Evolutionary conservation across 2,888 invertebrate genomes (phyloP), one percentile per base, ranked within the genome.

Genomic region (Deilephila porcellus): DNA sequence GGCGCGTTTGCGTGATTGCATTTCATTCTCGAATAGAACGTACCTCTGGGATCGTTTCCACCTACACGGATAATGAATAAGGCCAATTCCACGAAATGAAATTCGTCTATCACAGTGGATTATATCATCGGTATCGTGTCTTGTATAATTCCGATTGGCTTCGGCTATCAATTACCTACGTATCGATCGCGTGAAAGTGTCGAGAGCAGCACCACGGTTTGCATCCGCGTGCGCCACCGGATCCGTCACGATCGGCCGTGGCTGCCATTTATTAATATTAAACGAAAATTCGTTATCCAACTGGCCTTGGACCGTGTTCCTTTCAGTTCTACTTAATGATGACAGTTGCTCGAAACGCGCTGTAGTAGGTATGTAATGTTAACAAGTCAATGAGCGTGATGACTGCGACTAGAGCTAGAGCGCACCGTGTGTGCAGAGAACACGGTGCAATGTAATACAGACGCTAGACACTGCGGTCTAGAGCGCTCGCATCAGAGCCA

Each of bases 281-380:
- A 93, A 93, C 90, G 91, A 93, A 94, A 94, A 93, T 94, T 93
- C 93, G 93, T 93, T 93, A 93, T 93, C 90, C 92, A 91, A 88
- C 85, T 91, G 90, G 93, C 94, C 94, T 94, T 93, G 93, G 90
- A 84, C 86, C 81, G 79, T 83, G 92, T 89, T 91, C 93, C 93
- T 94, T 94, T 94, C 93, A 91, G 93, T 93, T 93, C 88, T 90
- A 89, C 87, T 91, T 92, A 93, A 91, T 92, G 93, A 93, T 94
- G 93, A 92, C 92, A 93, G 92, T 92, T 89, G 90, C 85, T 90
- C 86, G 89, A 89, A 90, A 90, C 91, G 90, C 91, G 91, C 89
- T 34, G 45, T 56, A 87, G 88, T 83, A 89, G 88, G 88, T 83
- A 89, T 81, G 87, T 90, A 91, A 91, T 90, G 86, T 85, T 85